A percentile compares a stretch with the other conserved stretches of the same genome.
These are phyloP conservation scores for Phataginus tetradactyla DNA, from an alignment of 2,797 vertebrate genomes.

Conservation along the genomic window DNA sequence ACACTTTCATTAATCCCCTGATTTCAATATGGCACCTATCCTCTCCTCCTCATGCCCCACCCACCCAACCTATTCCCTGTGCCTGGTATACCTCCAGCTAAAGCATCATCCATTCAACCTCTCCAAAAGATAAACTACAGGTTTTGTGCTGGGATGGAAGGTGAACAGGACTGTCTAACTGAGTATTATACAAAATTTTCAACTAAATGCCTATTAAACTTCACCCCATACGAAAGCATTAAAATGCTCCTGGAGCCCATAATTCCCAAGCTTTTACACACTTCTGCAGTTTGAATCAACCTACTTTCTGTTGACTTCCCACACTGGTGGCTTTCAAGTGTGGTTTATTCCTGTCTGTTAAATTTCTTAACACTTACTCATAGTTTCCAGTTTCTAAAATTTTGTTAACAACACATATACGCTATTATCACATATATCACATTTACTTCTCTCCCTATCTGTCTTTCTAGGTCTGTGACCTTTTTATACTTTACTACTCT, in stretches of 20 bases:
- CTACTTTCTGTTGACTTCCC: not conserved
- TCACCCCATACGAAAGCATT: not conserved
- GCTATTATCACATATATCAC: not conserved
- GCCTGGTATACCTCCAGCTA: not conserved
- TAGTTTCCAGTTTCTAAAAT: not conserved
- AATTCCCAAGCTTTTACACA: conserved; percentile 13
- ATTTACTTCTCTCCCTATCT: not conserved
- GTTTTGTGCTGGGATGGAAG: not conserved
- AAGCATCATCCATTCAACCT: not conserved
- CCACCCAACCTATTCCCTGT: not conserved
- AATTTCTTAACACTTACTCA: not conserved
- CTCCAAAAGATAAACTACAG: not conserved
- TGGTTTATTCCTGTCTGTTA: not conserved
- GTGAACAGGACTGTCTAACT: not conserved
- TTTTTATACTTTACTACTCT: conserved; percentile 12
- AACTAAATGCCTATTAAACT: not conserved
- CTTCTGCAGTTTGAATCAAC: not conserved
- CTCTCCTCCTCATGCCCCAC: not conserved
- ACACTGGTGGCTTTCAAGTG: not conserved
- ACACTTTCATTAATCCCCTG: not conserved
- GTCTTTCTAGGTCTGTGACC: not conserved
- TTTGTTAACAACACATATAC: not conserved
- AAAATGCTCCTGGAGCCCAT: not conserved
- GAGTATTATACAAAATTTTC: not conserved
- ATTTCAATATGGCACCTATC: not conserved